Conservation (phyloP, 2,797 vertebrate genomes). For the Clamator glandarius region DNA sequence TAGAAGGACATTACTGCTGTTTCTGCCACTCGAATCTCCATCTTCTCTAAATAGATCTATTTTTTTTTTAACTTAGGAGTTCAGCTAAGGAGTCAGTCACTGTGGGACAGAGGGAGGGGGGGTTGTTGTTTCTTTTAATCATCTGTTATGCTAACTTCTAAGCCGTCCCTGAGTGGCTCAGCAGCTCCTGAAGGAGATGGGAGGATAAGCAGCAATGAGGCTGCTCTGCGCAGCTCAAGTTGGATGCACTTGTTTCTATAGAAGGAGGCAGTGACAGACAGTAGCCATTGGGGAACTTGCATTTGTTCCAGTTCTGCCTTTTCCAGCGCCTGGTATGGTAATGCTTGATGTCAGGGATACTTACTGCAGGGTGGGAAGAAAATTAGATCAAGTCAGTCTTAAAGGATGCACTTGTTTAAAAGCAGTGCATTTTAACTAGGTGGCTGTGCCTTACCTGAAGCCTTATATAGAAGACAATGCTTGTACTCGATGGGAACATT, state of each 20-base stretch:
- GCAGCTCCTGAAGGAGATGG: neutral
- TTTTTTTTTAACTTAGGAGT: neutral
- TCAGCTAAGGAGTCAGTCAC: conserved; percentile 8
- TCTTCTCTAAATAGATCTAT: neutral
- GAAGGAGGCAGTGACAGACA: conserved; percentile 65
- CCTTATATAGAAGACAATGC: neutral
- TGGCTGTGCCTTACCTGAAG: neutral
- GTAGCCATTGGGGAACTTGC: conserved; percentile 60
- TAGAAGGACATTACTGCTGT: neutral
- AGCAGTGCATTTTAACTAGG: neutral
- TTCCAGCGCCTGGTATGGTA: conserved; percentile 12
- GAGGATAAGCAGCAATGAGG: neutral
- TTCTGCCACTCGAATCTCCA: neutral
- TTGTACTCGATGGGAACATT: neutral
- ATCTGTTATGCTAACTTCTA: neutral
- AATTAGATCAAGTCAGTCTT: conserved; percentile 26
- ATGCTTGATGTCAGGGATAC: conserved; percentile 52
- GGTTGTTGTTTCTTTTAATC: conserved; percentile 16
- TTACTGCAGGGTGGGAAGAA: conserved; percentile 22
- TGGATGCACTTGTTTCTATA: conserved; percentile 11
- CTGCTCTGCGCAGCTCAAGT: neutral
- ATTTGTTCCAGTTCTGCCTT: conserved; percentile 71
- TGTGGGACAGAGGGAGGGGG: neutral
- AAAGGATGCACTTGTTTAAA: conserved; percentile 27
- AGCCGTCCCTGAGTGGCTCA: neutral